Conservation (phyloP, 2,888 invertebrate genomes). For the Icerya purchasi region DNA sequence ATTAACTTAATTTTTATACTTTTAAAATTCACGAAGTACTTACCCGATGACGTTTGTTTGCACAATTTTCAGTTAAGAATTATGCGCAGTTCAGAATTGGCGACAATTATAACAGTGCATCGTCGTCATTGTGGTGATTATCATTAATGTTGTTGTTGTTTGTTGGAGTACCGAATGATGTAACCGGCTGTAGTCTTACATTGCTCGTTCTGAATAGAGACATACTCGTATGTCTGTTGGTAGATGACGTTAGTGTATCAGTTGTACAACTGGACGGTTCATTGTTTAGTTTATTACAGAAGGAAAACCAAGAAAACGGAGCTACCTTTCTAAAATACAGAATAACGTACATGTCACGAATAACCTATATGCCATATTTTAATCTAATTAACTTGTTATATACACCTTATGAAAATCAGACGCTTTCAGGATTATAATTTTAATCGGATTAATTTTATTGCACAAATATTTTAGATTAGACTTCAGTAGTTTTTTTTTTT, state of each 20-base stretch:
- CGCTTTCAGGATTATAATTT: too few relatives aligned
- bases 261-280: constrained; percentile 17
- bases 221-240: constrained; percentile 14
- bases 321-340: constrained; percentile 17
- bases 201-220: constrained; percentile 12
- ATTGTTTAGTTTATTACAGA: constrained; percentile 14
- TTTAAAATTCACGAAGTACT: too few relatives aligned
- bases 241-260: constrained; percentile 17
- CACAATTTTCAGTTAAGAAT: background rate
- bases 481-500: too few relatives aligned
- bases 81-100: background rate
- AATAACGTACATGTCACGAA: too few relatives aligned
- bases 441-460: too few relatives aligned
- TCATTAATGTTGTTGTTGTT: background rate
- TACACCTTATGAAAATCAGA: too few relatives aligned
- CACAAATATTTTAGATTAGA: too few relatives aligned
- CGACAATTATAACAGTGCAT: constrained; percentile 7
- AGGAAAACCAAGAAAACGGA: constrained; percentile 17
- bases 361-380: too few relatives aligned
- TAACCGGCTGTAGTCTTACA: constrained; percentile 2
- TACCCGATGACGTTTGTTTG: background rate
- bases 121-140: constrained; percentile 7
- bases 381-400: too few relatives aligned
- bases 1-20: too few relatives aligned
- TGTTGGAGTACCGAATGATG: too few relatives aligned